Conservation (phyloP, 1,140 invertebrate species). For the Anadara kagoshimensis region DNA sequence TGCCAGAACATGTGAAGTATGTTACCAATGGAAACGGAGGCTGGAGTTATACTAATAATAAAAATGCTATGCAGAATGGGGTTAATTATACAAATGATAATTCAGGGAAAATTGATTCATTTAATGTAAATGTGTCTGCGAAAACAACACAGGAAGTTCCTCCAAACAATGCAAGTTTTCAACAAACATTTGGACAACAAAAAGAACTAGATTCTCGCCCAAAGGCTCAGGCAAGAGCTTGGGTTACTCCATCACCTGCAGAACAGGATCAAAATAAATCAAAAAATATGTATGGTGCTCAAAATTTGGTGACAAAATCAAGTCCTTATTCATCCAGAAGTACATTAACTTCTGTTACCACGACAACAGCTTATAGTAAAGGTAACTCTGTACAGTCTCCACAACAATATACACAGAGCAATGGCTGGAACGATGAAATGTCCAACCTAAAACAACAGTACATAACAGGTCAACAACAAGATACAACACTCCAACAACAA, state of each 20-base stretch:
- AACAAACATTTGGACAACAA: no score
- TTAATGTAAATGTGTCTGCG: conserved; percentile 17
- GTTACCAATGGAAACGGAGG: no score
- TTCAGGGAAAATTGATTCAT: conserved; percentile 29
- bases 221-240: conserved; percentile 44
- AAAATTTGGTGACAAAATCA: conserved; percentile 39
- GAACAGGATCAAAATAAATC: conserved; percentile 19
- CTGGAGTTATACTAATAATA: no score
- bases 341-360: conserved; percentile 43
- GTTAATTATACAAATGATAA: no score
- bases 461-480: conserved; percentile 6
- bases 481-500: not conserved
- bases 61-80: no score
- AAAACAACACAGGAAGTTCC: conserved; percentile 9
- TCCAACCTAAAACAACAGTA: conserved; percentile 7
- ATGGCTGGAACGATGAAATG: conserved; percentile 21
- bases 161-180: not conserved
- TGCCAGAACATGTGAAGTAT: no score
- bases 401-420: conserved; percentile 27
- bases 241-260: conserved; percentile 45
- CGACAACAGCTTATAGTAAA: conserved; percentile 35
- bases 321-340: conserved; percentile 36
- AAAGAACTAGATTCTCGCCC: conserved; percentile 24
- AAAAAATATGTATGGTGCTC: not conserved
- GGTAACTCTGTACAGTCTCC: conserved; percentile 12